Percentiles rank a stretch among this genome's conserved stretches.
phyloP scores from a whole-genome alignment of 1,140 invertebrate species.

The Triops longicaudatus region DNA sequence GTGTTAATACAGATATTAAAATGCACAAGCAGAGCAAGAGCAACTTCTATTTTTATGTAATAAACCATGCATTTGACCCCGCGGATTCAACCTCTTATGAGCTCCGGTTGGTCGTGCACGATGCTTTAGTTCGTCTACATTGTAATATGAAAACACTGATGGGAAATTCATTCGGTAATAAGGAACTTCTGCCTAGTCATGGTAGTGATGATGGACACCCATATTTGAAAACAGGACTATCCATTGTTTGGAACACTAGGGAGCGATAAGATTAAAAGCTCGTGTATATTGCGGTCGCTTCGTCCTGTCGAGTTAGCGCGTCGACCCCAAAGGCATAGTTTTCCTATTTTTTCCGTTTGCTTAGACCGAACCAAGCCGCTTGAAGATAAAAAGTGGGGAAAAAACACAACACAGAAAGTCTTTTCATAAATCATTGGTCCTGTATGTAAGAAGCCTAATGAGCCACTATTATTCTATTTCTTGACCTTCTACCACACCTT shows the following conservation, averaged over 20 bases:
- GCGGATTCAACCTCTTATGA: not conserved
- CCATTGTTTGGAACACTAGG: not conserved
- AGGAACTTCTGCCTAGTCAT: not conserved
- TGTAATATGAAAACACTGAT: not conserved
- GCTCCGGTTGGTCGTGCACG: not conserved
- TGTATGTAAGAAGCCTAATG: conserved; percentile 1
- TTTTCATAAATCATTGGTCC: not conserved
- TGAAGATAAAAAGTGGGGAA: not conserved
- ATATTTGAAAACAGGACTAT: not conserved
- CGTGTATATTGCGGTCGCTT: not conserved
- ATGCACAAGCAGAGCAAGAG: no score
- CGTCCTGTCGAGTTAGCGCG: not conserved
- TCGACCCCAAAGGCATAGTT: not conserved
- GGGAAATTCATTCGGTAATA: not conserved
- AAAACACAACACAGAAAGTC: not conserved
- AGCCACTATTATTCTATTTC: not conserved
- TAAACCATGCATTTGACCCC: no score
- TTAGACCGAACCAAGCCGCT: not conserved
- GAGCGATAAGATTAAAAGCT: conserved; percentile 1
- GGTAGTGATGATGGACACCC: not conserved
- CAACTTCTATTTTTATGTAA: no score
- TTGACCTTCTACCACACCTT: not conserved
- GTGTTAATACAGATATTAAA: no score
- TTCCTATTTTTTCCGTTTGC: not conserved
- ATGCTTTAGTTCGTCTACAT: not conserved